phyloP scores from a whole-genome alignment of 2,888 invertebrate genomes.

The Keiferia lycopersicella region DNA sequence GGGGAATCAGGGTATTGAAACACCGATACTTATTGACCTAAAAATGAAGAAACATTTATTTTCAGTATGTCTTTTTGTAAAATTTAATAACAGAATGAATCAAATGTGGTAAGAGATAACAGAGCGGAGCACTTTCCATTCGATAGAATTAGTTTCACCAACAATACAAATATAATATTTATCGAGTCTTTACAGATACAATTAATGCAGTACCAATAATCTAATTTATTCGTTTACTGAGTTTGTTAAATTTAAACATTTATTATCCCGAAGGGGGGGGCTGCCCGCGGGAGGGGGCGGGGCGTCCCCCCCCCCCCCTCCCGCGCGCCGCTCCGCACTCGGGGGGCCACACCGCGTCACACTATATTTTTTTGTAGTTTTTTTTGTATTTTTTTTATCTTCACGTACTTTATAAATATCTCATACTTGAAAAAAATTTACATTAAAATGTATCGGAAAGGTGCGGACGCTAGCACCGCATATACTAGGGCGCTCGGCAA shows the following conservation, averaged over 20 bases:
- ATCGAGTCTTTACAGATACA: conserved; percentile 79
- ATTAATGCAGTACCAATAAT: conserved; percentile 76
- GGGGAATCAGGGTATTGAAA: conserved; percentile 65
- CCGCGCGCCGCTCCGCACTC: conserved; percentile 23
- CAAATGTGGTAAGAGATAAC: conserved; percentile 75
- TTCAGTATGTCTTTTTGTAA: conserved; percentile 85
- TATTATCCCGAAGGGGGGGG: conserved; percentile 57
- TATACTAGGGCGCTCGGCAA: conserved; percentile 43
- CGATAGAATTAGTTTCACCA: conserved; percentile 75
- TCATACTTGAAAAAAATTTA: conserved; percentile 80
- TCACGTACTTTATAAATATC: conserved; percentile 80
- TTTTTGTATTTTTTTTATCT: conserved; percentile 67
- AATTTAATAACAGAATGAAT: conserved; percentile 82
- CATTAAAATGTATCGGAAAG: conserved; percentile 75
- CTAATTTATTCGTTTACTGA: conserved; percentile 78
- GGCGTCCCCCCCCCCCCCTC: not conserved
- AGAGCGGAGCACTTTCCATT: conserved; percentile 75
- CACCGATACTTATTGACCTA: conserved; percentile 84
- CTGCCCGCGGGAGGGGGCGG: not conserved
- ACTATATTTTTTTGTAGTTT: conserved; percentile 67
- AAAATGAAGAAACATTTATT: conserved; percentile 89
- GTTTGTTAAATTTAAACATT: conserved; percentile 73
- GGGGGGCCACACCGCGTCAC: conserved; percentile 35
- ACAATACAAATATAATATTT: conserved; percentile 80
- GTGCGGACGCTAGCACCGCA: conserved; percentile 58